phyloP scores from a whole-genome alignment of 2,888 invertebrate genomes.

The Drosophila testacea region DNA sequence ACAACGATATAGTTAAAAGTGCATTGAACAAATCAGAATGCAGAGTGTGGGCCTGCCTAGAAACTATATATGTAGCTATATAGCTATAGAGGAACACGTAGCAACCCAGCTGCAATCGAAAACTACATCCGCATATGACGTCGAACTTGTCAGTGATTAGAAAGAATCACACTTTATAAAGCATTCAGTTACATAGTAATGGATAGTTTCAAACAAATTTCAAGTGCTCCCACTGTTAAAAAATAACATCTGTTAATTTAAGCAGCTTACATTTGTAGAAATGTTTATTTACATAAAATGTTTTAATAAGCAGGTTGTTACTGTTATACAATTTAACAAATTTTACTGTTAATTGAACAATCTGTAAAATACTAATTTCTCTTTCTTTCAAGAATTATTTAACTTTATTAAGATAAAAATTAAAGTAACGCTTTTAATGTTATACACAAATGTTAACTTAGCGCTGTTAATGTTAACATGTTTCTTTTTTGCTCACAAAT shows the following conservation, averaged over 20 bases:
- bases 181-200: background rate
- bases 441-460: background rate
- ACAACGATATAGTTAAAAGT: conserved; percentile 32
- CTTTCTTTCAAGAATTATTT: no score
- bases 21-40: conserved; percentile 45
- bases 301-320: no score
- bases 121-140: conserved; percentile 57
- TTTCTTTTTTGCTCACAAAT: background rate
- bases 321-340: no score
- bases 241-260: background rate
- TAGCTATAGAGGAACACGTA: conserved; percentile 29
- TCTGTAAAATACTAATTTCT: no score
- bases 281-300: background rate
- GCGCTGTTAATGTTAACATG: background rate
- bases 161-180: background rate
- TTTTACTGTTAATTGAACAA: no score
- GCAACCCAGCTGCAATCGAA: conserved; percentile 42
- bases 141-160: conserved; percentile 15
- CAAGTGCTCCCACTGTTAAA: background rate
- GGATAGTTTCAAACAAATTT: background rate
- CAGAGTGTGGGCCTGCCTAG: conserved; percentile 35
- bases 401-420: no score
- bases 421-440: background rate
- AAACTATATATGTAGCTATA: conserved; percentile 19
- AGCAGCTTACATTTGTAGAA: background rate